Percentiles rank a stretch among this genome's conserved stretches.
These are phyloP conservation scores for Ophiothrix spiculata DNA, from an alignment of 35 echinoderm and acorn worm genomes.

Conservation along the genomic window DNA sequence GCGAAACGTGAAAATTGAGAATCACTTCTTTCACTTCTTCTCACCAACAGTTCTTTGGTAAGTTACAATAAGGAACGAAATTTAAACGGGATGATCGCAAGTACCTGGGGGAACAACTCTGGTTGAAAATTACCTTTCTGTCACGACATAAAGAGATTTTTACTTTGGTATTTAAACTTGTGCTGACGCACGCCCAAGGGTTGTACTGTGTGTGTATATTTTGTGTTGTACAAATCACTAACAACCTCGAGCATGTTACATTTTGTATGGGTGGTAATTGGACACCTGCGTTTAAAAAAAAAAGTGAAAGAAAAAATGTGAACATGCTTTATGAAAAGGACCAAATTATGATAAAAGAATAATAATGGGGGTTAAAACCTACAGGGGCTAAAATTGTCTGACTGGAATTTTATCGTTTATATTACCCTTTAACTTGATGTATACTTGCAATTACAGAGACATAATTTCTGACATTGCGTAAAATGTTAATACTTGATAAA, in stretches of 20 bases:
- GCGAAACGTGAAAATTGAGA: background rate
- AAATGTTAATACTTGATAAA: too few relatives aligned
- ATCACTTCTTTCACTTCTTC: too few relatives aligned
- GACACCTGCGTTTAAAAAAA: background rate
- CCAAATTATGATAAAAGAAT: background rate
- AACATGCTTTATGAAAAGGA: background rate
- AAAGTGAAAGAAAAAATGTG: background rate
- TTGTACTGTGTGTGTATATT: background rate
- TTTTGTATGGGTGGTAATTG: background rate
- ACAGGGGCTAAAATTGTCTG: background rate
- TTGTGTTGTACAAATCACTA: background rate
- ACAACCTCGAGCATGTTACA: background rate
- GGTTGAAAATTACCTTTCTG: background rate
- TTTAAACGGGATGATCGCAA: background rate
- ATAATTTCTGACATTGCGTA: too few relatives aligned
- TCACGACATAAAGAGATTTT: slow-evolving; percentile 3
- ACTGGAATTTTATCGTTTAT: background rate
- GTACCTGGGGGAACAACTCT: background rate
- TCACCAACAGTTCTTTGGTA: background rate
- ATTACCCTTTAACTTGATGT: background rate
- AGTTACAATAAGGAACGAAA: background rate
- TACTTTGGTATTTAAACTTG: slow-evolving; percentile 7
- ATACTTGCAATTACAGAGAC: background rate
- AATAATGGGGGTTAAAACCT: background rate
- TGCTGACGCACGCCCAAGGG: background rate